These are phyloP conservation scores for Alexandromys oeconomus DNA, from an alignment of 2,797 vertebrate genomes.

Conservation along the genomic window DNA sequence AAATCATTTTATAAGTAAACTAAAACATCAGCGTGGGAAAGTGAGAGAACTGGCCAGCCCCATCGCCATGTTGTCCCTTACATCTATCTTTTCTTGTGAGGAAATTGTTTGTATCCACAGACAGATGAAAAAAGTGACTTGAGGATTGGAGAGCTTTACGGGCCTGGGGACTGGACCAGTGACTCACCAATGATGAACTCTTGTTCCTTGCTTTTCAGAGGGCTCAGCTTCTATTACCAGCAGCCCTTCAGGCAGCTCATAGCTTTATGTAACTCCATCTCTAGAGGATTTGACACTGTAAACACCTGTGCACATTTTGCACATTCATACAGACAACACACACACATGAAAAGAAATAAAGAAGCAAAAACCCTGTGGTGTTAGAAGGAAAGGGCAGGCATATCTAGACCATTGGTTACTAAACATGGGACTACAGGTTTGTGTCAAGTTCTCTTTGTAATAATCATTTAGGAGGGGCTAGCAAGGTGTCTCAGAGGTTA, in stretches of 20 bases:
- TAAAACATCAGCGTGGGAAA: slow-evolving; percentile 18
- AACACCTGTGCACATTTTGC: not conserved
- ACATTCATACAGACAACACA: not conserved
- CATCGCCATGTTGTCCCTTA: not conserved
- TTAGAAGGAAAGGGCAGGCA: not conserved
- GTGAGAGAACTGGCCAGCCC: not conserved
- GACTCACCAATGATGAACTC: not conserved
- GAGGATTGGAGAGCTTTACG: not conserved
- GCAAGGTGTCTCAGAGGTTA: not conserved
- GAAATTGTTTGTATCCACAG: slow-evolving; percentile 30
- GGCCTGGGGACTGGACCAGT: not conserved
- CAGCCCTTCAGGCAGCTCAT: not conserved
- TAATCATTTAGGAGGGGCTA: not conserved
- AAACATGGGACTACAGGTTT: not conserved
- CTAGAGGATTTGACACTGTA: not conserved
- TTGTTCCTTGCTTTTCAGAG: not conserved
- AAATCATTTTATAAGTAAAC: not conserved
- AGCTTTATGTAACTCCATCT: not conserved
- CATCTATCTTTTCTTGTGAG: slow-evolving; percentile 42
- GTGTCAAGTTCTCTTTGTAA: not conserved
- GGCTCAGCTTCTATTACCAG: not conserved
- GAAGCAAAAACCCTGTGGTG: not conserved
- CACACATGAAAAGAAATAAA: not conserved
- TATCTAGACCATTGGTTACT: not conserved
- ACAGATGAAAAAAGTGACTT: not conserved